A percentile compares a stretch with the other conserved stretches of the same genome.
These are phyloP conservation scores for Neolamprologus modestus DNA, from an alignment of 2,113 vertebrate species.

Conservation along the genomic window DNA sequence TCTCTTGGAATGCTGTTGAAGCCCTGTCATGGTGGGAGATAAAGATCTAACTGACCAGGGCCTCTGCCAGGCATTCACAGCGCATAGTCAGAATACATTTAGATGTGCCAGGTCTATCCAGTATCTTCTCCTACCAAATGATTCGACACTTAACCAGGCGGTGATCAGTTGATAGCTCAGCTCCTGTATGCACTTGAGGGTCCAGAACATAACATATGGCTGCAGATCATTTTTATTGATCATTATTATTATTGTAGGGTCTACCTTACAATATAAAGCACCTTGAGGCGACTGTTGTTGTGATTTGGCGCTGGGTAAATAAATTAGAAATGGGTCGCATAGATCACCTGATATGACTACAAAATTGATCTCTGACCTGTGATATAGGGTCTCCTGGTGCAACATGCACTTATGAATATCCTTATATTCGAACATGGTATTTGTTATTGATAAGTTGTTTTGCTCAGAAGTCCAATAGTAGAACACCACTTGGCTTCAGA, in stretches of 20 bases:
- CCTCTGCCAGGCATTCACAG: not conserved
- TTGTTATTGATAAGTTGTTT: not conserved
- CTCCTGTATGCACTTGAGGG: not conserved
- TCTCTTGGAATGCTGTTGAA: not conserved
- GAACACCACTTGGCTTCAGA: not conserved
- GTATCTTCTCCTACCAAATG: not conserved
- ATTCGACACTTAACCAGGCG: not conserved
- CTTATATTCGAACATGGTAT: not conserved
- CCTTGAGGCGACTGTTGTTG: not conserved
- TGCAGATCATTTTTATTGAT: not conserved
- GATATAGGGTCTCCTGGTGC: not conserved
- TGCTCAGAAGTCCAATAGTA: not conserved
- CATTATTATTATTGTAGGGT: not conserved
- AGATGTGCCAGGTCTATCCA: not conserved
- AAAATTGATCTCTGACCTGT: not conserved
- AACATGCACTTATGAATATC: not conserved
- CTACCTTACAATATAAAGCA: not conserved
- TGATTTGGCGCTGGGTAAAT: not conserved
- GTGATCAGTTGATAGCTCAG: not conserved
- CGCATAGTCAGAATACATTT: not conserved
- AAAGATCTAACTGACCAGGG: not conserved
- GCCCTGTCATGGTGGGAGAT: not conserved
- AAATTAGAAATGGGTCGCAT: not conserved
- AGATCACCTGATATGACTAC: not conserved
- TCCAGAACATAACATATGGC: not conserved